Evolutionary conservation across 1,140 invertebrate species (phyloP), one percentile per base, ranked within the genome.

Genomic region (Aricia agestis): DNA sequence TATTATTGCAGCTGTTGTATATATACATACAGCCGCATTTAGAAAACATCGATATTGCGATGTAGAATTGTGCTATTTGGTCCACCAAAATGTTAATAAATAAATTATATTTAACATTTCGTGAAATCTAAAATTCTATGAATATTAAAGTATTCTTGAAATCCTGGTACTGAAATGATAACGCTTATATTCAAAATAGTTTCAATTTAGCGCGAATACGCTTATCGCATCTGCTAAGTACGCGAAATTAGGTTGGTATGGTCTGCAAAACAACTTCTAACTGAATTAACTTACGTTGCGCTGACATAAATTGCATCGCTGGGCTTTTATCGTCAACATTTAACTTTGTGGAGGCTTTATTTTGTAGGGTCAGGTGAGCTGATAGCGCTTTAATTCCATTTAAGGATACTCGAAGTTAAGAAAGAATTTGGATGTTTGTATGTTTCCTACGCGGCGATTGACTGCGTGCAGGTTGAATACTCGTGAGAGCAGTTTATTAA

Each of bases 181-280:
- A 52, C 45, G 45, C 11, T 52, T 15, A 52, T 52, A 13, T 52
- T 15, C 45, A 52, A 52, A 59, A 6, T 32, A 69, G 68, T 69
- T 69, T 58, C 52, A 41, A 69, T 69, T 69, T 69, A 58, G 19
- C 18, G 59, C 59, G 18, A 63, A 70, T 63, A 63, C 69, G 63
- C 65, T 67, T 71, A 67, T 71, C 68, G 70, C 70, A 71, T 71
- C 66, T 67, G 66, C 66, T 59, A 67, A 67, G 52, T 58, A 67
- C 70, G 59, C 63, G 66, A 74, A 74, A 74, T 68, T 74, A 74
- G 72, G 58, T 70, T 70, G 66, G 72, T 63, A 66, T 70, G 42
- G 52, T 67, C 66, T 42, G 67, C 17, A 68, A 72, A 66, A 72
- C 61, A 72, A 68, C 61, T 69, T 65, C 41, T 72, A 72, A 72